Percentiles rank a stretch among this genome's conserved stretches.
Evolutionary conservation across 92 coral and sea anemone species (phyloP).

Genomic region (Palythoa caribaeorum): DNA sequence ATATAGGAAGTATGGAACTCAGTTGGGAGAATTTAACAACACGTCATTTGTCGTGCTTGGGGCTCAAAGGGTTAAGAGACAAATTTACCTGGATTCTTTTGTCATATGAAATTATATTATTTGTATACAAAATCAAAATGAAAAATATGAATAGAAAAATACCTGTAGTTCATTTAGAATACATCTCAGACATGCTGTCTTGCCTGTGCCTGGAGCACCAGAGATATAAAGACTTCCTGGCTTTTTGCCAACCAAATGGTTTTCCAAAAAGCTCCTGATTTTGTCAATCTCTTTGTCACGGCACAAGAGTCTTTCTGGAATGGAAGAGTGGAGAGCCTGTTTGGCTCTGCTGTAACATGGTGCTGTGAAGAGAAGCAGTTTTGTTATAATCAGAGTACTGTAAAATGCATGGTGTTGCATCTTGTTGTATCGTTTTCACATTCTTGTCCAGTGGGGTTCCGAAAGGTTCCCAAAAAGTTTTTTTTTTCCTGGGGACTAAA

Average conservation of each 20-base stretch:
- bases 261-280: conserved; percentile 78
- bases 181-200: conserved; percentile 94
- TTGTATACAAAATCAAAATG: too few relatives aligned
- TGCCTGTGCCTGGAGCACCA: conserved; percentile 99
- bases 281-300: conserved; percentile 86
- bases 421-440: too few relatives aligned
- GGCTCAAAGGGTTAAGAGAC: too few relatives aligned
- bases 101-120: too few relatives aligned
- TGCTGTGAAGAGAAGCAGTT: conserved; percentile 46
- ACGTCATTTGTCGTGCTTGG: too few relatives aligned
- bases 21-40: too few relatives aligned
- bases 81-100: too few relatives aligned
- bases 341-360: conserved; percentile 84
- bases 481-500: too few relatives aligned
- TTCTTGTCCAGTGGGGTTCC: too few relatives aligned
- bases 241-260: conserved; percentile 72
- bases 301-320: conserved; percentile 88
- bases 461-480: too few relatives aligned
- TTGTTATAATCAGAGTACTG: not conserved
- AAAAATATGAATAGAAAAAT: not conserved
- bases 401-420: too few relatives aligned
- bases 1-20: too few relatives aligned
- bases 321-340: conserved; percentile 93
- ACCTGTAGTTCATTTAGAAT: conserved; percentile 87
- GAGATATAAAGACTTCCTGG: conserved; percentile 98